Conservation (phyloP, 2,888 invertebrate species). For the Nephrotoma flavescens region DNA sequence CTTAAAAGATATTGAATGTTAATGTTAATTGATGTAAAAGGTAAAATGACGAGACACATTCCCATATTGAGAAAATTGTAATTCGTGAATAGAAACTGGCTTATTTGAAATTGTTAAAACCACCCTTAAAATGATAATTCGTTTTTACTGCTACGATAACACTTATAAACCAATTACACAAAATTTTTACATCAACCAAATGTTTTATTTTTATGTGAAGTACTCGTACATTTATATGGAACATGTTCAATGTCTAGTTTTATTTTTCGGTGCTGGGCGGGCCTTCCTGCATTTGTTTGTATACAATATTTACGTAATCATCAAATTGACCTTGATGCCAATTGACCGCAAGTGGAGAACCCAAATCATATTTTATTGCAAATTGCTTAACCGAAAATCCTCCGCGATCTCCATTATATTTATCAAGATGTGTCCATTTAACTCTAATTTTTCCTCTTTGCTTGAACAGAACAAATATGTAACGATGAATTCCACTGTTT, state of each 20-base stretch:
- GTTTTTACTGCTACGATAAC: no score
- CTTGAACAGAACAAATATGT: slow-evolving; percentile 52
- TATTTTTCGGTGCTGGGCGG: neutral
- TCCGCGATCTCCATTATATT: slow-evolving; percentile 37
- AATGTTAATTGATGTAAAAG: no score
- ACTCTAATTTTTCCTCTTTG: slow-evolving; percentile 41
- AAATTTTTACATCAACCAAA: neutral
- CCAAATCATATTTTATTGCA: slow-evolving; percentile 67
- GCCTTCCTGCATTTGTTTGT: slow-evolving; percentile 49
- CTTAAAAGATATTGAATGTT: no score
- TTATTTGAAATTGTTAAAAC: no score
- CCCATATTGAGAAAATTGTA: no score
- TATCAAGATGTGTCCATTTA: slow-evolving; percentile 35
- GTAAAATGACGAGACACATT: no score
- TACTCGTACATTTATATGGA: neutral
- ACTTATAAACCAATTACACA: no score
- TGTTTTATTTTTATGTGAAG: neutral
- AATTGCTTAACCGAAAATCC: slow-evolving; percentile 55
- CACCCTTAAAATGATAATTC: no score
- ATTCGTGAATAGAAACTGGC: no score
- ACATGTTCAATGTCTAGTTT: neutral
- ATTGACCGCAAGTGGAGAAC: slow-evolving; percentile 71
- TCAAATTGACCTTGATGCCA: slow-evolving; percentile 79
- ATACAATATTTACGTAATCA: slow-evolving; percentile 72
- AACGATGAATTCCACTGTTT: slow-evolving; percentile 48